phyloP scores from a whole-genome alignment of 2,113 vertebrate genomes.

The Sardina pilchardus region DNA sequence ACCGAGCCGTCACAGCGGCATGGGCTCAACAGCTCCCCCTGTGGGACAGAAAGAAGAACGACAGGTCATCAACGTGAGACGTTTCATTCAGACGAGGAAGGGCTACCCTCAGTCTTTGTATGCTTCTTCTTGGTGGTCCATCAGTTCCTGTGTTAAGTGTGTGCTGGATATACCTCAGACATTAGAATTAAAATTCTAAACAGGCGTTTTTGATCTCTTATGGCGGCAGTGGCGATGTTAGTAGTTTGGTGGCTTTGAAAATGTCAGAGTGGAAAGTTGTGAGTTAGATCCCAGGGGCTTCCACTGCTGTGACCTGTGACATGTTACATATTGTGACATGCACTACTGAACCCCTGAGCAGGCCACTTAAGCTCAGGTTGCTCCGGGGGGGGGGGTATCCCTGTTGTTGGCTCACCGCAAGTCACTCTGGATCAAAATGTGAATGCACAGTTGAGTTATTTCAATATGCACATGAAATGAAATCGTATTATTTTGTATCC shows the following conservation, averaged over 20 bases:
- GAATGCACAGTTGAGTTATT: background rate
- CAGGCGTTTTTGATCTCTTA: background rate
- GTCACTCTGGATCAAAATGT: background rate
- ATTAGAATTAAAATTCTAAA: too few species aligned
- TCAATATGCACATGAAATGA: background rate
- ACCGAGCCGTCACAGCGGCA: conserved; percentile 84
- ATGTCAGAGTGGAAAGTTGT: too few species aligned
- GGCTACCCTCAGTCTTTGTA: background rate
- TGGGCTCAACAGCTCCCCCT: conserved; percentile 84
- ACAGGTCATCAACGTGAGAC: background rate
- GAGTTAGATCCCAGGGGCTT: too few species aligned
- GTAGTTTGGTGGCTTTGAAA: too few species aligned
- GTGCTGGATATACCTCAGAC: background rate
- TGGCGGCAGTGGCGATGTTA: too few species aligned
- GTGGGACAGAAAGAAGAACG: conserved; percentile 47
- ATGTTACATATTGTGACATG: background rate
- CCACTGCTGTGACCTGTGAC: too few species aligned
- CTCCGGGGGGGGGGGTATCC: too few species aligned
- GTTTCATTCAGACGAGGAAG: background rate
- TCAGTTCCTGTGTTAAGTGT: background rate
- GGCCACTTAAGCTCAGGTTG: too few species aligned
- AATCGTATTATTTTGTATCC: background rate
- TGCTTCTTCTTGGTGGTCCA: background rate
- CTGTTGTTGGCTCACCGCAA: too few species aligned
- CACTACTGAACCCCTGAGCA: too few species aligned